Percentiles rank a stretch among this genome's conserved stretches.
These are phyloP conservation scores for Liparis tanakae DNA, from an alignment of 2,797 vertebrate species.

Conservation along the genomic window DNA sequence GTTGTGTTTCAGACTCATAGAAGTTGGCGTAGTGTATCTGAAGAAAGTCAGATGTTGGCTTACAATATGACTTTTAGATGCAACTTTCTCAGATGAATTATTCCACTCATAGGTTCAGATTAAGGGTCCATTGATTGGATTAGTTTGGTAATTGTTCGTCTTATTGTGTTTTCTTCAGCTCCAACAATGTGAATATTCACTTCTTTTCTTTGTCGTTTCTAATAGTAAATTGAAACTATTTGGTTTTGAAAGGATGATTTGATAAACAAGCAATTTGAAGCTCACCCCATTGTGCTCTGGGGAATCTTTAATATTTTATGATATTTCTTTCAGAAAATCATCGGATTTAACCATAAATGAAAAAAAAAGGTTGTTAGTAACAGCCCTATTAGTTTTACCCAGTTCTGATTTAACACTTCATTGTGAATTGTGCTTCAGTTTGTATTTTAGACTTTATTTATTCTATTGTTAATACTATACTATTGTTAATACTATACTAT, in stretches of 20 bases:
- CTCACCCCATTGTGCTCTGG: background rate
- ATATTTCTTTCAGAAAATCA: background rate
- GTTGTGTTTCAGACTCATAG: background rate
- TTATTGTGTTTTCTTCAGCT: background rate
- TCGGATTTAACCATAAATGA: background rate
- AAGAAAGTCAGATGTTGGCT: background rate
- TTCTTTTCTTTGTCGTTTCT: background rate
- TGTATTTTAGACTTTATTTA: background rate
- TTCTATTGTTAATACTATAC: background rate
- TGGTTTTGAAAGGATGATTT: background rate
- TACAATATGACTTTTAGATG: background rate
- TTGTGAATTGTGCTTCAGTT: background rate
- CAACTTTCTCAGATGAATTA: background rate
- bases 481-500: background rate
- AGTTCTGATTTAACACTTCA: background rate
- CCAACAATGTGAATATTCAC: background rate
- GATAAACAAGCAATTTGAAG: background rate
- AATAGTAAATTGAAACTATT: background rate
- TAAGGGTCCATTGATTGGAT: background rate
- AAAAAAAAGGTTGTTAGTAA: background rate
- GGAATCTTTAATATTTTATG: background rate
- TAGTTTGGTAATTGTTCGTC: background rate
- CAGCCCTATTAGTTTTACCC: background rate
- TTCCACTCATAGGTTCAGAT: background rate
- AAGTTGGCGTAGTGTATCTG: background rate